Conservation (phyloP, 2,888 invertebrate genomes). For the Caradrina clavipalpis region DNA sequence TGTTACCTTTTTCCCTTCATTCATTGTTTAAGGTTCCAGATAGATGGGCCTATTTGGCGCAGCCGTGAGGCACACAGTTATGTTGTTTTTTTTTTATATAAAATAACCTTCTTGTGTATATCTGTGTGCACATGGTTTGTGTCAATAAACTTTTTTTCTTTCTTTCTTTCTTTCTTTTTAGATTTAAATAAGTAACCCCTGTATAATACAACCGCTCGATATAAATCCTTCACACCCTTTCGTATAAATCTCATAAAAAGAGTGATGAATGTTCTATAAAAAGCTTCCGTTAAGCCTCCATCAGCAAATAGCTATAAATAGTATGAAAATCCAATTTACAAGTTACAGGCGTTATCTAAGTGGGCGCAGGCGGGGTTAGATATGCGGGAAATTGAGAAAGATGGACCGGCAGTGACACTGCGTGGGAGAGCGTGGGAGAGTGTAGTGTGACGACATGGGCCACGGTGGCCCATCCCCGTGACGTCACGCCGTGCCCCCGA, state of each 20-base stretch:
- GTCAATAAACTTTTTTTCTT: too few relatives aligned
- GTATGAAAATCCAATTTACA: conserved; percentile 72
- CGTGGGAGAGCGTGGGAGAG: conserved; percentile 58
- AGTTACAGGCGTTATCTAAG: conserved; percentile 75
- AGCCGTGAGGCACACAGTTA: too few relatives aligned
- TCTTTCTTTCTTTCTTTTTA: too few relatives aligned
- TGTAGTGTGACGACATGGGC: conserved; percentile 69
- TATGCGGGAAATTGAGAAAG: conserved; percentile 84
- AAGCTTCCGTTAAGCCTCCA: conserved; percentile 24
- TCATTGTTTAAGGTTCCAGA: background rate
- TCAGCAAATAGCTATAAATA: conserved; percentile 68
- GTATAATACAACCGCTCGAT: background rate
- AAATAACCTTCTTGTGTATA: too few relatives aligned
- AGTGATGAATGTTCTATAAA: conserved; percentile 26
- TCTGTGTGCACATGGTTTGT: too few relatives aligned
- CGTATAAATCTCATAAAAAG: conserved; percentile 15
- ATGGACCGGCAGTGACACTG: conserved; percentile 61
- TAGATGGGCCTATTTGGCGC: too few relatives aligned
- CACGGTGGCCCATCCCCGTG: conserved; percentile 59
- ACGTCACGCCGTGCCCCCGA: conserved; percentile 71
- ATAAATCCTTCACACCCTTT: background rate
- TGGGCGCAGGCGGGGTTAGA: conserved; percentile 79
- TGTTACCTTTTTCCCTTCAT: background rate
- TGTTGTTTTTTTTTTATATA: too few relatives aligned
- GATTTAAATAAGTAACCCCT: background rate